A percentile compares a stretch with the other conserved stretches of the same genome.
phyloP scores from a whole-genome alignment of 2,888 invertebrate genomes.

The Drosophila longiperda region DNA sequence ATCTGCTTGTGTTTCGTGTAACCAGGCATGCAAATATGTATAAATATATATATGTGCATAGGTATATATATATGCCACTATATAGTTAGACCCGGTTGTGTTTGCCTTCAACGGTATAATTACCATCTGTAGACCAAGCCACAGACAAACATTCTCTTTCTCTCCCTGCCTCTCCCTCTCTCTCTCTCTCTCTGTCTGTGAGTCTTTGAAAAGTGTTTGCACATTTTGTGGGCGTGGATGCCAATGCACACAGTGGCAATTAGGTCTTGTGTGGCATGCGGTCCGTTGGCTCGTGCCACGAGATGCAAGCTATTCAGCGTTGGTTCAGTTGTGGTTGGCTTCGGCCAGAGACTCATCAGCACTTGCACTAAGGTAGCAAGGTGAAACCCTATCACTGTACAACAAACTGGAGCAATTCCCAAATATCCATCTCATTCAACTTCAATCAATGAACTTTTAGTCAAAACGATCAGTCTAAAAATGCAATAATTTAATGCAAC shows the following conservation, averaged over 20 bases:
- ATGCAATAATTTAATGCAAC: neutral
- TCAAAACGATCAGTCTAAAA: neutral
- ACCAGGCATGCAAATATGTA: conserved; percentile 10
- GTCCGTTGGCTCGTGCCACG: conserved; percentile 21
- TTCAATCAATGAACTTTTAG: neutral
- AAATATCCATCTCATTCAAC: neutral
- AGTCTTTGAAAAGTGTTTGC: conserved; percentile 50
- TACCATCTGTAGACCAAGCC: conserved; percentile 38
- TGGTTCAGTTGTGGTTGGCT: conserved; percentile 48
- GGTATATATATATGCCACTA: neutral
- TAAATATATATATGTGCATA: conserved; percentile 4
- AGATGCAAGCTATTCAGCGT: conserved; percentile 30
- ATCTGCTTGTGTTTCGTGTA: conserved; percentile 20
- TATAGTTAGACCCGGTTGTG: conserved; percentile 46
- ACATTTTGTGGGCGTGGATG: conserved; percentile 64
- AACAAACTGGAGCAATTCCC: neutral
- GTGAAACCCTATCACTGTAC: neutral
- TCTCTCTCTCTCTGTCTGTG: neutral
- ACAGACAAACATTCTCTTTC: conserved; percentile 12
- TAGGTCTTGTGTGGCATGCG: conserved; percentile 63
- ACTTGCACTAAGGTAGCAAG: conserved; percentile 1
- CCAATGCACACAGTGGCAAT: conserved; percentile 60
- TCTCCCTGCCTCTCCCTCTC: neutral
- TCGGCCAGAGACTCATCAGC: conserved; percentile 2
- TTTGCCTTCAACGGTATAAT: conserved; percentile 60